These are phyloP conservation scores for Pituophis catenifer DNA, from an alignment of 2,113 vertebrate genomes.

Conservation along the genomic window DNA sequence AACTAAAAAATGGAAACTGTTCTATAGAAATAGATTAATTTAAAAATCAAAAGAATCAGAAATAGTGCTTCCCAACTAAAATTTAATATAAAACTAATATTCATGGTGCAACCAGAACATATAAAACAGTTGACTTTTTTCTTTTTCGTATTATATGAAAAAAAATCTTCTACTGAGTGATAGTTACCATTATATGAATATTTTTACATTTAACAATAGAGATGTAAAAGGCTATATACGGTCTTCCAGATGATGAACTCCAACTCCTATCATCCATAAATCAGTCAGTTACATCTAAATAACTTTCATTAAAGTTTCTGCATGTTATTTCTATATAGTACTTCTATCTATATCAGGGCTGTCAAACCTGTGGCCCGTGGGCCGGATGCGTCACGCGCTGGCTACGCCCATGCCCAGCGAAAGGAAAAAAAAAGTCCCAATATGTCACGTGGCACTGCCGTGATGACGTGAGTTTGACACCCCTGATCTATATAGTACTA, in stretches of 20 bases:
- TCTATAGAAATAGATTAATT: neutral
- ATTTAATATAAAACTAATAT: neutral
- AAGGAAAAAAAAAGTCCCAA: too few species aligned
- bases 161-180: neutral
- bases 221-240: neutral
- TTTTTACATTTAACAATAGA: neutral
- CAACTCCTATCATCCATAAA: neutral
- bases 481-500: neutral
- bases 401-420: too few species aligned
- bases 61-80: neutral
- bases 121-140: neutral
- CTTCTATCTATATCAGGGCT: neutral
- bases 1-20: neutral
- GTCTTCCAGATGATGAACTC: neutral
- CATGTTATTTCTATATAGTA: neutral
- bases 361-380: too few species aligned
- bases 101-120: neutral
- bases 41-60: neutral
- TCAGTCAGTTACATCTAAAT: neutral
- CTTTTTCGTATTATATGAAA: neutral
- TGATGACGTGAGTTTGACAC: too few species aligned
- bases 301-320: neutral
- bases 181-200: neutral
- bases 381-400: too few species aligned
- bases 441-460: too few species aligned